These are phyloP conservation scores for Caenorhabditis sulstoni DNA, from an alignment of 2,888 invertebrate species.

Conservation along the genomic window DNA sequence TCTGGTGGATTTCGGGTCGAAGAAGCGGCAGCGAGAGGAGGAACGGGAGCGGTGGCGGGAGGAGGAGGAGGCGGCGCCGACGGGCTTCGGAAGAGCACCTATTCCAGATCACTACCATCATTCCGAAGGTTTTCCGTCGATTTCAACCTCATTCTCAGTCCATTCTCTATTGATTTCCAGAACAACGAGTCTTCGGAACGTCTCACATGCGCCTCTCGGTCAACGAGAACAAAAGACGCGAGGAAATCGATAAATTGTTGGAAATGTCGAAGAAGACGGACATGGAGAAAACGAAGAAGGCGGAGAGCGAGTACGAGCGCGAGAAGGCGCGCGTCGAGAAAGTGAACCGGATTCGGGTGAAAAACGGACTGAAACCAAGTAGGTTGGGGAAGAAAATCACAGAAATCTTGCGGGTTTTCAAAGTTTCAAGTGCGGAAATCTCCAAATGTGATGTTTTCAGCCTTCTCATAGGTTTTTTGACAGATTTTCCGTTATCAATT, in stretches of 20 bases:
- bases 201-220: conserved; percentile 72
- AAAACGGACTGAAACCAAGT: conserved; percentile 41
- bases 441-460: no score
- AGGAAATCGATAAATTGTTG: conserved; percentile 64
- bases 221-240: conserved; percentile 70
- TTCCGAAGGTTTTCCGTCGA: conserved; percentile 54
- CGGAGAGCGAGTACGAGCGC: conserved; percentile 26
- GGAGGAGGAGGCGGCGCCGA: conserved; percentile 28
- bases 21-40: conserved; percentile 54
- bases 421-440: no score
- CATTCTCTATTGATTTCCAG: conserved; percentile 35
- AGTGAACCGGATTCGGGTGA: conserved; percentile 27
- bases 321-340: conserved; percentile 33
- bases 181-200: conserved; percentile 73
- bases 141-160: not conserved
- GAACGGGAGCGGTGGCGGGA: conserved; percentile 32
- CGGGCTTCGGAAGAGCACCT: conserved; percentile 49
- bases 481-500: no score
- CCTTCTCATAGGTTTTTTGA: no score
- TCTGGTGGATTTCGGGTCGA: conserved; percentile 69
- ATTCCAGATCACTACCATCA: conserved; percentile 72
- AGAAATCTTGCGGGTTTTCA: not conserved
- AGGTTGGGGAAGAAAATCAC: not conserved
- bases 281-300: conserved; percentile 51
- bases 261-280: conserved; percentile 69